A percentile compares a stretch with the other conserved stretches of the same genome.
Conservation (phyloP, 2,888 invertebrate species). For the Eupithecia insigniata region DNA sequence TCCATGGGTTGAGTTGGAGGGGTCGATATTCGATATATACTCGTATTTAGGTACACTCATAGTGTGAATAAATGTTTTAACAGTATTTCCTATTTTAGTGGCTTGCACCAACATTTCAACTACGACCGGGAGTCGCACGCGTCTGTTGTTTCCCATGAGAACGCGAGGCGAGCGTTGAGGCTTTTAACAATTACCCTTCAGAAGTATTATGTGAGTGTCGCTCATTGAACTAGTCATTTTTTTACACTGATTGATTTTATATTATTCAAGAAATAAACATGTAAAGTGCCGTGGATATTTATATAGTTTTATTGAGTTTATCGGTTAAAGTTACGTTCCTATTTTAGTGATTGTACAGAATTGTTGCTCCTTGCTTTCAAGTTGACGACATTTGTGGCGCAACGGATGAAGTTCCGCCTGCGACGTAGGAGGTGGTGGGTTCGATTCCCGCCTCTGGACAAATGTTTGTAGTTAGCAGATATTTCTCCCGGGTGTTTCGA, state of each 20-base stretch:
- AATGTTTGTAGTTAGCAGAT: background rate
- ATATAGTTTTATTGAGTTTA: background rate
- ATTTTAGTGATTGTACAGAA: background rate
- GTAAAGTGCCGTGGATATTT: background rate
- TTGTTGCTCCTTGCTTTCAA: background rate
- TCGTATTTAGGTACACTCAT: no score
- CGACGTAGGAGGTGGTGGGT: background rate
- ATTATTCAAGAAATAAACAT: background rate
- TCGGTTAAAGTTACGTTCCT: background rate
- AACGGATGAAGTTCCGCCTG: background rate
- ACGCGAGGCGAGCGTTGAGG: background rate
- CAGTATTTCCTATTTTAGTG: background rate
- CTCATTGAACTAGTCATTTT: constrained; percentile 1
- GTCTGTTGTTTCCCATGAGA: background rate
- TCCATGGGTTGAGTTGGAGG: no score
- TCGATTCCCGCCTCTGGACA: background rate
- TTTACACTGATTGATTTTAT: background rate
- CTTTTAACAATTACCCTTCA: background rate
- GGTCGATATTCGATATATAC: no score
- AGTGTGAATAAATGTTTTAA: background rate
- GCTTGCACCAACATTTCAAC: background rate
- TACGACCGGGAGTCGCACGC: background rate
- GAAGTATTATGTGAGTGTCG: background rate
- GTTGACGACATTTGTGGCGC: background rate
- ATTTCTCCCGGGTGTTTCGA: no score